A percentile compares a stretch with the other conserved stretches of the same genome.
These are phyloP conservation scores for Eupithecia pulchellata DNA, from an alignment of 2,888 invertebrate genomes.

Conservation along the genomic window DNA sequence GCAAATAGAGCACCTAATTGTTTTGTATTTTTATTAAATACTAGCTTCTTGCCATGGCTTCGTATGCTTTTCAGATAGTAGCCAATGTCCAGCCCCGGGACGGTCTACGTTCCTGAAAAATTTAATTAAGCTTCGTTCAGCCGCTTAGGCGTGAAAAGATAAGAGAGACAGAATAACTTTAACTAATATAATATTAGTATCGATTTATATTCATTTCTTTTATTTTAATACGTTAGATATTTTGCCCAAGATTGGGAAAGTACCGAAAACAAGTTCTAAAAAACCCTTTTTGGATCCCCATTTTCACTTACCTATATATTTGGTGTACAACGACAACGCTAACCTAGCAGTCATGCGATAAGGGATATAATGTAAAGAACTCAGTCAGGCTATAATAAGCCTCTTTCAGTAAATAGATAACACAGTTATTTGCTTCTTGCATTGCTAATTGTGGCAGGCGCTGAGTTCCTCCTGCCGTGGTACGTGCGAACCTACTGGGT, in stretches of 20 bases:
- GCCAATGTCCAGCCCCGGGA: no score
- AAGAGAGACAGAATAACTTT: no score
- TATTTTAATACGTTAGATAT: no score
- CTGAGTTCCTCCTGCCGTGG: conserved; percentile 72
- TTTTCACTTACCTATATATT: not conserved
- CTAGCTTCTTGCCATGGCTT: no score
- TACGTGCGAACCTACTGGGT: conserved; percentile 78
- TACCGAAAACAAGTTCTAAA: no score
- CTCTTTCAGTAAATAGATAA: not conserved
- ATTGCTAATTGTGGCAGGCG: conserved; percentile 57
- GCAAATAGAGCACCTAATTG: not conserved
- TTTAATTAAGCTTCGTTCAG: no score
- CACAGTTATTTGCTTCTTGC: conserved; percentile 37
- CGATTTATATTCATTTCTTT: no score
- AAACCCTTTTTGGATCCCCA: not conserved
- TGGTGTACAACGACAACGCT: not conserved
- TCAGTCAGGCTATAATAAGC: not conserved
- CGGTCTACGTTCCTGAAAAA: no score
- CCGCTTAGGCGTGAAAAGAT: no score
- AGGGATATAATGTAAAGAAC: not conserved
- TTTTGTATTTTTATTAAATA: not conserved
- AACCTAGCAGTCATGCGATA: not conserved
- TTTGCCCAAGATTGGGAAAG: no score
- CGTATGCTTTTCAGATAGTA: no score
- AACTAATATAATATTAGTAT: no score